Evolutionary conservation across 2,888 invertebrate species (phyloP).

Genomic region (Lasioglossum zephyrum): DNA sequence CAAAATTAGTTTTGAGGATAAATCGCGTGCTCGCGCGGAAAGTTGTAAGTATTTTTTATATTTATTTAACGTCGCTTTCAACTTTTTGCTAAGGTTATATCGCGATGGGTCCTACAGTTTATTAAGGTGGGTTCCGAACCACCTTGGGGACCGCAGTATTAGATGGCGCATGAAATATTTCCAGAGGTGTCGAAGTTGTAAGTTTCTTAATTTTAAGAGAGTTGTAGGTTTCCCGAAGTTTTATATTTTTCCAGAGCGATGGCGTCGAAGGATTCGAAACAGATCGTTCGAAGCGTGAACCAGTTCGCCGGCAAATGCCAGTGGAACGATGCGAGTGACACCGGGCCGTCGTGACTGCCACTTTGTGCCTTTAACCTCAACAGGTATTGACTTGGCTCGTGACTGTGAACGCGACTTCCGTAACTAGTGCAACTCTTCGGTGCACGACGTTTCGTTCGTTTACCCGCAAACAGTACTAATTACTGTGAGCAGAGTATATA

Average conservation of each 20-base stretch:
- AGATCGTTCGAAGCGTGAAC: not conserved
- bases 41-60: no score
- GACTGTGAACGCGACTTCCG: constrained; percentile 32
- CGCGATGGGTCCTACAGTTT: no score
- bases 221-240: not conserved
- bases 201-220: no score
- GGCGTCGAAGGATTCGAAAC: not conserved
- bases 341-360: not conserved
- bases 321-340: constrained; percentile 2
- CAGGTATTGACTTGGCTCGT: constrained; percentile 20
- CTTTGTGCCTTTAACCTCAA: constrained; percentile 16
- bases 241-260: not conserved
- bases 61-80: no score
- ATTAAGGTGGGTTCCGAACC: no score
- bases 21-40: no score
- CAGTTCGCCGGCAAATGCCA: constrained; percentile 1
- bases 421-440: constrained; percentile 8
- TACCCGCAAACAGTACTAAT: constrained; percentile 26
- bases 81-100: no score
- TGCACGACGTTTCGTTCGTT: constrained; percentile 2
- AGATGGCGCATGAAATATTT: no score
- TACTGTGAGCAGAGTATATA: constrained; percentile 7
- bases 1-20: not conserved
- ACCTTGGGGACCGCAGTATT: no score
- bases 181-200: no score